Evolutionary conservation across 2,113 vertebrate genomes (phyloP), one percentile per base, ranked within the genome.

Genomic region (Platysteira castanea): DNA sequence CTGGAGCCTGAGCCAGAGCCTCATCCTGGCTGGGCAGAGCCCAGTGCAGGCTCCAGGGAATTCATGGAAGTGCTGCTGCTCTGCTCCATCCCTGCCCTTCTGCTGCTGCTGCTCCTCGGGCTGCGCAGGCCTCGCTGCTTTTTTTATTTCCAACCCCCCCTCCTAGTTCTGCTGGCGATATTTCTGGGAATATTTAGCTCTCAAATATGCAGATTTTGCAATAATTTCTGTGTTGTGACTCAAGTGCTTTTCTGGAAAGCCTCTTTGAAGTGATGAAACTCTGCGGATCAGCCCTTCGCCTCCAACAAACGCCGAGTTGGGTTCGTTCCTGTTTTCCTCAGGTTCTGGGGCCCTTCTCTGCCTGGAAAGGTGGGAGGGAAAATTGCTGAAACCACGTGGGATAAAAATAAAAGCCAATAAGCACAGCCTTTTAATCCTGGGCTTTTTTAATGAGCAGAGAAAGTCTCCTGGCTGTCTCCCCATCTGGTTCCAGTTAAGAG

Each of bases 181-280:
- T 87, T 95, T 94, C 88, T 93, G 92, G 92, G 85, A 96, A 96
- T 85, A 76, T 95, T 95, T 78, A 89, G 49, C 56, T 91, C 44
- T 75, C 18, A 84, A 89, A 84, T 23, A 94, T 53, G 80, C 77
- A 87, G 77, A 77, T 96, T 95, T 95, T 96, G 95, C 94, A 95
- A 95, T 89, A 83, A 93, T 95, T 93, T 39, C 57, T 87, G 44
- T 27, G 49, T 73, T 90, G 53, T 5, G 28, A 86, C 80, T 87
- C 52, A 78, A 78, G 69, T 2, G 74, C 65, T 83, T 80, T 84
- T 85, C 75, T 90, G 91, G 84, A 92, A 80, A 87, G 70, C 44
- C 20, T 50, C 31, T 41, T 87, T 53, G 33, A 79, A 46, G 70
- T 59, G 70, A 27, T 69, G 91, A 87, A 93, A 75, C 35, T 12